Base-by-base conservation (phyloP, 2,888 invertebrate species). In the Melolontha melolontha region DNA sequence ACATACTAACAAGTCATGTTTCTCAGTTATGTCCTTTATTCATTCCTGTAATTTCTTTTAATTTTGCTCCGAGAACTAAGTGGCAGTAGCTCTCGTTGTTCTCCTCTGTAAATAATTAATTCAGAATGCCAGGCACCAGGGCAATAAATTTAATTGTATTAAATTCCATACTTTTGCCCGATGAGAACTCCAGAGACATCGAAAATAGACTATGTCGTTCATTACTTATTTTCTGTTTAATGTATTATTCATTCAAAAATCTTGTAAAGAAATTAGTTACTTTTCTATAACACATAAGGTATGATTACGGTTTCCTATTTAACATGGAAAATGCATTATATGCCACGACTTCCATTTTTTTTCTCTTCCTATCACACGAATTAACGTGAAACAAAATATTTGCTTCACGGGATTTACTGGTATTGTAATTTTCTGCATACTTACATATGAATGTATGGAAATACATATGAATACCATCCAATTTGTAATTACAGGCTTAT, bases 141-240 rank as follows among this genome's bases (percentile, higher is more conserved):
- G 51, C 29, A 51, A 51, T 51, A 27, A 51, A 51, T 51, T 51
- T 51, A 54, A 54, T 34, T 54, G 39, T 10, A 54, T 54, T 54
- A 54, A 39, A 54, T 39, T 54, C 39, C 52, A 54, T 54, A 54
- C 39, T 54, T 54, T 34, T 16, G 39, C 7, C 16, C 8, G 17
- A 34, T 5, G 10, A 34, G 51, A 39, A 7, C 14, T 34, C 16
- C 6, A 16, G n/a, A 8, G 51, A 54, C 17, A 39, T 39, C 14
- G 34, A 17, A 39, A 39, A 16, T 54, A 12, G 39, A 16, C 16
- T 54, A 34, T 2, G 16, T 39, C 12, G 16, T 54, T 34, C 34
- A 39, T 39, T 54, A 54, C 39, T 54, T 54, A 54, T 54, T 54
- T 40, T 8, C 34, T 12, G 14, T 34, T 17, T 12, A 16, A 39